phyloP scores from a whole-genome alignment of 2,888 invertebrate species.

The Trachelus stipa region DNA sequence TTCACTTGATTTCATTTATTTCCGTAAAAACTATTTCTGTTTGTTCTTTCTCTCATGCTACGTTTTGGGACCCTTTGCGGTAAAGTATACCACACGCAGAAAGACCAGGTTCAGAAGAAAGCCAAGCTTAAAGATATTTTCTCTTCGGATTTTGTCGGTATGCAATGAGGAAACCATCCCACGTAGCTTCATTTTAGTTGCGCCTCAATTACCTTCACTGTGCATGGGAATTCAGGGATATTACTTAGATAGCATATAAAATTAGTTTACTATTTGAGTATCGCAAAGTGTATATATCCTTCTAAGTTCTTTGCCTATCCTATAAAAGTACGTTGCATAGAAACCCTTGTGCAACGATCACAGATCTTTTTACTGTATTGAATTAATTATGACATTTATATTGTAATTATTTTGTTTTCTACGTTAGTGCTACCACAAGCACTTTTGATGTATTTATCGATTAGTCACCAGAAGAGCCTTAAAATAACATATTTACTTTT shows the following conservation, averaged over 20 bases:
- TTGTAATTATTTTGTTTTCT: not conserved
- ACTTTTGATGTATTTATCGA: not conserved
- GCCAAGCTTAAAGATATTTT: slow-evolving; percentile 89
- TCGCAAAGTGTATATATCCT: not conserved
- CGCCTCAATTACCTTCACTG: slow-evolving; percentile 17
- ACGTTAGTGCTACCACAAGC: not conserved
- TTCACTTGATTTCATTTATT: slow-evolving; percentile 17
- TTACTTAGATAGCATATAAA: not conserved
- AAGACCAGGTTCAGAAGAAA: slow-evolving; percentile 82
- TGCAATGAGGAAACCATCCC: slow-evolving; percentile 48
- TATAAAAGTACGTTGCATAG: not conserved
- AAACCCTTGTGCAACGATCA: not conserved
- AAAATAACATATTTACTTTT: not conserved
- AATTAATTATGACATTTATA: not conserved
- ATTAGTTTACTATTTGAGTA: not conserved
- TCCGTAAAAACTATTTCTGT: slow-evolving; percentile 42
- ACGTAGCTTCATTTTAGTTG: slow-evolving; percentile 39
- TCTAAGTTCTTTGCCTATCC: not conserved
- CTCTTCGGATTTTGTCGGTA: slow-evolving; percentile 85
- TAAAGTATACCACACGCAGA: slow-evolving; percentile 81
- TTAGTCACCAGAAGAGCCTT: not conserved
- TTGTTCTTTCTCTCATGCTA: slow-evolving; percentile 74
- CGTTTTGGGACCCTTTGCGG: slow-evolving; percentile 68
- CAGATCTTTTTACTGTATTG: not conserved
- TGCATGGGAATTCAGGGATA: not conserved